Evolutionary conservation across 2,888 invertebrate species (phyloP).

Genomic region (Melanostoma mellinum): DNA sequence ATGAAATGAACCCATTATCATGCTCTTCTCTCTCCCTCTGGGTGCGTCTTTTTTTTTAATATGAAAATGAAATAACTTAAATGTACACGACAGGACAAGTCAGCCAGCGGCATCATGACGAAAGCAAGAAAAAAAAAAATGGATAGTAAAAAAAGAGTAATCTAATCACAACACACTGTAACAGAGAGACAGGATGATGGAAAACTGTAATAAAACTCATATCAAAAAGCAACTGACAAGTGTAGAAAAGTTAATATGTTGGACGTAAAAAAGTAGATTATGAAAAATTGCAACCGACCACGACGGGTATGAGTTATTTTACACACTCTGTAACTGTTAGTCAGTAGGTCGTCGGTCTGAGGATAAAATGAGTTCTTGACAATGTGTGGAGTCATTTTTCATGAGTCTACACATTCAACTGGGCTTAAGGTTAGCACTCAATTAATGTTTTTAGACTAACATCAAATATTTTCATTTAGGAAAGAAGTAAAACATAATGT

Average conservation of each 20-base stretch:
- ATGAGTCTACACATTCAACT: too few relatives aligned
- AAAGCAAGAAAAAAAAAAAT: slow-evolving; percentile 25
- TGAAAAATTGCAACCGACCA: slow-evolving; percentile 8
- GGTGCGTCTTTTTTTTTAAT: neutral
- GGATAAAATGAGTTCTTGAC: too few relatives aligned
- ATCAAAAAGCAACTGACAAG: slow-evolving; percentile 67
- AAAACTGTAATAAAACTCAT: slow-evolving; percentile 72
- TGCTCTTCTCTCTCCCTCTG: slow-evolving; percentile 31
- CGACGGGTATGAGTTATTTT: neutral
- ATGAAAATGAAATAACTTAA: slow-evolving; percentile 14
- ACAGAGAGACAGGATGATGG: slow-evolving; percentile 65
- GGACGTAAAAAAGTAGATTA: neutral
- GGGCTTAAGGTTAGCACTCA: too few relatives aligned
- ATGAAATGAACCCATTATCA: slow-evolving; percentile 36
- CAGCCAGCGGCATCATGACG: neutral
- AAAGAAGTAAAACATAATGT: too few relatives aligned
- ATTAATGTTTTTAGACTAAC: too few relatives aligned
- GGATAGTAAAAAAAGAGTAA: slow-evolving; percentile 42
- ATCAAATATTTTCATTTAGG: too few relatives aligned
- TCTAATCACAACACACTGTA: slow-evolving; percentile 49
- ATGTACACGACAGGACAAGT: slow-evolving; percentile 13
- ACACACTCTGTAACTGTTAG: too few relatives aligned
- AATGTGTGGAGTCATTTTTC: too few relatives aligned
- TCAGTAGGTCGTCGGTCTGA: too few relatives aligned
- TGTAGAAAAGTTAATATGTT: slow-evolving; percentile 50